Base-by-base conservation (phyloP, 2,888 invertebrate genomes). In the Andrena dorsata region DNA sequence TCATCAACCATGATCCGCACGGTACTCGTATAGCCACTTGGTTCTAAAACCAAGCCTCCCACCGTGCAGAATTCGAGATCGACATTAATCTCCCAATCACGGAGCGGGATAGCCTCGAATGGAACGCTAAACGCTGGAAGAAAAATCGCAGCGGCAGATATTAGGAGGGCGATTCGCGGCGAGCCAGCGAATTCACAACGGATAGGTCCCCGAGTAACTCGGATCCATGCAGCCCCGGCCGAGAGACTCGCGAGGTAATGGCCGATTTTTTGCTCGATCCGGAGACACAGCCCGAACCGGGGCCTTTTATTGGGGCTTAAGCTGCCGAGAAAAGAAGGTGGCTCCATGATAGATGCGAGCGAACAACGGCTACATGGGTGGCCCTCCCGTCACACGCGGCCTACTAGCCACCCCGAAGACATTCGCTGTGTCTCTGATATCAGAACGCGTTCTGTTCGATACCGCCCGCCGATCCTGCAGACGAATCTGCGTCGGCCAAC, bases 321-420 rank as follows among this genome's bases (percentile, higher is more conserved):
- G 90, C 91, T 90, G 87, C 91, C 87, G 89, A 88, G 87, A 84
- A 88, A 86, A 87, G 88, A 92, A 93, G 93, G 93, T 93, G 93
- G 90, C 92, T 92, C 90, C 90, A 91, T 93, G 93, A 93, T 93
- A 93, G 93, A 93, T 93, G 92, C 92, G 92, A 92, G 91, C 92
- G 90, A 92, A 91, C 92, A 91, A 91, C 92, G 88, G 88, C 93
- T 90, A 92, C 93, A 93, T 93, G 93, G 93, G 93, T 93, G 93
- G 93, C 91, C 91, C 89, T 92, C 90, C 90, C 92, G 92, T 93
- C 93, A 93, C 91, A 90, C 88, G 88, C 86, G 88, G 85, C 80
- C 84, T 93, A 93, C 93, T 92, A 93, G 91, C 93, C 93, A 92
- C 92, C 90, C 90, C 91, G 91, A 93, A 92, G 91, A 92, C 93